Evolutionary conservation across 2,888 invertebrate species (phyloP).

Genomic region (Andrena chrysosceles): DNA sequence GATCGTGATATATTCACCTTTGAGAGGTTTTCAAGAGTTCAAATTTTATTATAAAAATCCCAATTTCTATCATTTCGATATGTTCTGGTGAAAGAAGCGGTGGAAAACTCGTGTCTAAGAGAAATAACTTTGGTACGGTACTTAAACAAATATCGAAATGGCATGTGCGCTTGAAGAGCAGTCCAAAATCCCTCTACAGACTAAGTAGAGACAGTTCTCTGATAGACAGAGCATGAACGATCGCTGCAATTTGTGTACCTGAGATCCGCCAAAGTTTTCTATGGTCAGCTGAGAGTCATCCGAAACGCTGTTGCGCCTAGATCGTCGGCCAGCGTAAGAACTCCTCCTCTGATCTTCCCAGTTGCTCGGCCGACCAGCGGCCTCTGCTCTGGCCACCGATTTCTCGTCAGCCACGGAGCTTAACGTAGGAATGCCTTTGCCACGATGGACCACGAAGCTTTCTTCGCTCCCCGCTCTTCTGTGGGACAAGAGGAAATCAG

Average conservation of each 20-base stretch:
- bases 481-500: constrained; percentile 3
- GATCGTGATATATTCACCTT: too few species aligned
- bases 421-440: constrained; percentile 91
- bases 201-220: background rate
- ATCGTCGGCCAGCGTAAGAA: constrained; percentile 93
- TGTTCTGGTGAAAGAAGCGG: too few species aligned
- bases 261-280: constrained; percentile 97
- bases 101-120: background rate
- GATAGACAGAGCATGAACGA: background rate
- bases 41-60: too few species aligned
- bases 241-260: constrained; percentile 82
- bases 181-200: background rate
- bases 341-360: constrained; percentile 91
- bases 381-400: constrained; percentile 84
- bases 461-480: constrained; percentile 86
- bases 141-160: background rate
- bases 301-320: constrained; percentile 92
- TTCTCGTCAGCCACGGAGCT: constrained; percentile 90
- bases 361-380: constrained; percentile 95
- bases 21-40: too few species aligned
- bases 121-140: background rate
- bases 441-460: constrained; percentile 93
- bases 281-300: constrained; percentile 96
- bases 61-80: too few species aligned
- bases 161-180: background rate